Percentiles rank a stretch among this genome's conserved stretches.
phyloP scores from a whole-genome alignment of 2,113 vertebrate genomes.

The Pluvianellus socialis region DNA sequence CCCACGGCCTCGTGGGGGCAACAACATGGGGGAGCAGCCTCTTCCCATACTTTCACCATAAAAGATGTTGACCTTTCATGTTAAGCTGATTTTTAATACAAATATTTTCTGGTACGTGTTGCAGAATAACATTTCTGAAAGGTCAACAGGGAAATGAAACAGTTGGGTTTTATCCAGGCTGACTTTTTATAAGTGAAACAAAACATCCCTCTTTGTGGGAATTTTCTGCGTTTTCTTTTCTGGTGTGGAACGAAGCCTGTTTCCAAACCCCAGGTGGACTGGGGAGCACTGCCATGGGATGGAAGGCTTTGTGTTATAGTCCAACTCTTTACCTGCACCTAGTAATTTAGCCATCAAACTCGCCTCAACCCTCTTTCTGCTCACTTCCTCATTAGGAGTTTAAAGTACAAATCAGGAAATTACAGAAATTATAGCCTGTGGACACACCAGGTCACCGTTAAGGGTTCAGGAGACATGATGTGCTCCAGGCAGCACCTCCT shows the following conservation, averaged over 20 bases:
- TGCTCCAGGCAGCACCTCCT: not conserved
- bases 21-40: not conserved
- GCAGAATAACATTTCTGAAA: not conserved
- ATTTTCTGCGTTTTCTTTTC: not conserved
- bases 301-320: accelerated
- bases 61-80: not conserved
- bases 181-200: not conserved
- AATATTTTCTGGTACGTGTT: not conserved
- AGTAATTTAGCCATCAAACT: not conserved
- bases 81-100: not conserved
- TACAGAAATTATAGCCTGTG: not conserved
- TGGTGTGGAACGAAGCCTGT: accelerated
- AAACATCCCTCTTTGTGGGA: not conserved
- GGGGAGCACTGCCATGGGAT: not conserved
- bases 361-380: not conserved
- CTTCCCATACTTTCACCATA: not conserved
- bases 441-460: not conserved
- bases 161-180: not conserved
- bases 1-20: accelerated
- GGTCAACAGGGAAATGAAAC: not conserved
- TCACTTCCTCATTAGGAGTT: not conserved
- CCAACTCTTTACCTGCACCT: not conserved
- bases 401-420: not conserved
- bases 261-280: not conserved
- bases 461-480: not conserved